These are phyloP conservation scores for Hemitrygon akajei DNA, from an alignment of 2,797 vertebrate genomes.

Conservation along the genomic window DNA sequence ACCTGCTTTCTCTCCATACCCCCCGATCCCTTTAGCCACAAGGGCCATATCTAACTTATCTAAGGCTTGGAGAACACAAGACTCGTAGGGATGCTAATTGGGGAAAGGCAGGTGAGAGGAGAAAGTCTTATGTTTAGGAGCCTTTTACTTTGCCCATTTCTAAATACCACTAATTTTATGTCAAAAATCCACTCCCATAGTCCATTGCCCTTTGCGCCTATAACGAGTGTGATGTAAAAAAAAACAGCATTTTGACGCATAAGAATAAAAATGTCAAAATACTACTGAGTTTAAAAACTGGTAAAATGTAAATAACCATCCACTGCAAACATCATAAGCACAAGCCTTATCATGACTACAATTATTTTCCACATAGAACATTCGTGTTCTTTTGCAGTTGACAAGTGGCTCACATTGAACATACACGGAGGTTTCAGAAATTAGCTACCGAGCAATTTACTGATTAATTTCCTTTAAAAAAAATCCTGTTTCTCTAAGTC, in stretches of 20 bases:
- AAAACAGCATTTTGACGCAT: not conserved
- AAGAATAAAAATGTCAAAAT: conserved; percentile 7
- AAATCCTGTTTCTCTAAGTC: not conserved
- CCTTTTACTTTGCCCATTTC: not conserved
- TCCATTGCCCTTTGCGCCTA: not conserved
- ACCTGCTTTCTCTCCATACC: no score
- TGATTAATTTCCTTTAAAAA: not conserved
- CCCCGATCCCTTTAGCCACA: no score
- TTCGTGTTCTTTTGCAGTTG: not conserved
- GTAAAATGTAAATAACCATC: not conserved
- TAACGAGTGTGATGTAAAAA: not conserved
- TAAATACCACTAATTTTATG: not conserved
- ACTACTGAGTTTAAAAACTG: not conserved
- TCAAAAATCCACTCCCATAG: not conserved
- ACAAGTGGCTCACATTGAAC: not conserved
- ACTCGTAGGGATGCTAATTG: no score
- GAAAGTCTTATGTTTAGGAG: not conserved
- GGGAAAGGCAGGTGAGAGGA: no score
- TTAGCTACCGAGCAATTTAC: not conserved
- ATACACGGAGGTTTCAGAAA: not conserved
- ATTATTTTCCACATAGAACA: not conserved
- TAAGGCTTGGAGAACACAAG: no score
- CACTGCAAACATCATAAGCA: no score
- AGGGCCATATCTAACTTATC: no score
- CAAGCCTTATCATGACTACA: not conserved